phyloP scores from a whole-genome alignment of 2,797 vertebrate species.

The Falco biarmicus region DNA sequence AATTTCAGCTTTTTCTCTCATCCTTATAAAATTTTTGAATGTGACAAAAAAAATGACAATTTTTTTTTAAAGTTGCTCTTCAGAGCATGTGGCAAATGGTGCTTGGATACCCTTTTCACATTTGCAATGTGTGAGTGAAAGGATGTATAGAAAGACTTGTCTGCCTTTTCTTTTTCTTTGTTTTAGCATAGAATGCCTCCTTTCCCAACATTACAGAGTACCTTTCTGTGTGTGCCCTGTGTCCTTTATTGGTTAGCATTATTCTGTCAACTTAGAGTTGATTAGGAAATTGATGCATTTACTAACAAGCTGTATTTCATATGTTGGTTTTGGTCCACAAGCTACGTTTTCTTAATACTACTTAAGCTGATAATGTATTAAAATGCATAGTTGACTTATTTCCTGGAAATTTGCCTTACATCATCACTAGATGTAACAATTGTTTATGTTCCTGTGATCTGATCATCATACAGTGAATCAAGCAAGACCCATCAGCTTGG shows the following conservation, averaged over 20 bases:
- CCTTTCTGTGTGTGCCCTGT: not conserved
- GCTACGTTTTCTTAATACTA: not conserved
- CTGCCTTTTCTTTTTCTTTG: not conserved
- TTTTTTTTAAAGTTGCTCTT: not conserved
- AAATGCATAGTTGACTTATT: not conserved
- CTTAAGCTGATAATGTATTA: not conserved
- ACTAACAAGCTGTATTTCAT: not conserved
- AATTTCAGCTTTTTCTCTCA: slow-evolving; percentile 44
- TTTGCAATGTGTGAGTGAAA: not conserved
- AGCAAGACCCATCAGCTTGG: not conserved
- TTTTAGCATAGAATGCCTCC: not conserved
- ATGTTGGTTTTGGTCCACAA: not conserved
- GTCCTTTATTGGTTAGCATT: not conserved
- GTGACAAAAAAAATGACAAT: slow-evolving; percentile 13
- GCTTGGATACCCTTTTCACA: slow-evolving; percentile 43
- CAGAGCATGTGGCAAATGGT: slow-evolving; percentile 11
- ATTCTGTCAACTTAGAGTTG: not conserved
- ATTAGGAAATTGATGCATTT: not conserved
- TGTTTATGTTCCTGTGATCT: not conserved
- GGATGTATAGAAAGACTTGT: not conserved
- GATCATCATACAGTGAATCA: not conserved
- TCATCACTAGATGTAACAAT: not conserved
- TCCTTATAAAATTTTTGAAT: slow-evolving; percentile 27
- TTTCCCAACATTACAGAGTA: not conserved
- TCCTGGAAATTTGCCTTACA: slow-evolving; percentile 6